A percentile compares a stretch with the other conserved stretches of the same genome.
Evolutionary conservation across 2,888 invertebrate genomes (phyloP).

Genomic region (Laspeyria flexula): DNA sequence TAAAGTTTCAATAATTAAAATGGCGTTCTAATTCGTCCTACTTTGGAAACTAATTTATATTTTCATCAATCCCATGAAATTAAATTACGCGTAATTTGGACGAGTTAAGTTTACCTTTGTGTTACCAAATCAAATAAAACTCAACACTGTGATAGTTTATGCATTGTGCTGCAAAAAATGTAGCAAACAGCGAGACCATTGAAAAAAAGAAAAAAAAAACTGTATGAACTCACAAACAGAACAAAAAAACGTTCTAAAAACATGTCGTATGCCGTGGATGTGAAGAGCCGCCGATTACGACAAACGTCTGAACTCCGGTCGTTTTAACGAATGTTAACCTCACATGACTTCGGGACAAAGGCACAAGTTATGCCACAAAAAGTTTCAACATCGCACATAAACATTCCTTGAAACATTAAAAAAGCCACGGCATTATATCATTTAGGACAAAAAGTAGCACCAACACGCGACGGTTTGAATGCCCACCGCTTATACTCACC

Average conservation of each 20-base stretch:
- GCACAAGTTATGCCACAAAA: constrained; percentile 40
- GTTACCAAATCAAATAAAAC: background rate
- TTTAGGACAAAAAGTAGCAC: constrained; percentile 33
- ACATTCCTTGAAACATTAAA: constrained; percentile 36
- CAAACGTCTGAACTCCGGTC: constrained; percentile 29
- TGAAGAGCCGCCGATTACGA: constrained; percentile 30
- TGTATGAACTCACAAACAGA: background rate
- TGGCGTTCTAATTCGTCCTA: background rate
- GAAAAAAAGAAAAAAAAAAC: background rate
- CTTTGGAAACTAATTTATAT: background rate
- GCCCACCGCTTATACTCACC: constrained; percentile 28
- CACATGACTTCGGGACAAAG: constrained; percentile 42
- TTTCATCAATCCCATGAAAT: constrained; percentile 1
- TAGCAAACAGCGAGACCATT: background rate
- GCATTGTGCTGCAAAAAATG: background rate
- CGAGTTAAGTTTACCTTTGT: background rate
- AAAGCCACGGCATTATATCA: constrained; percentile 37
- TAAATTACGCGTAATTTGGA: constrained; percentile 1
- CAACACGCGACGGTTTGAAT: constrained; percentile 36
- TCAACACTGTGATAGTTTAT: background rate
- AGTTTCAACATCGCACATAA: constrained; percentile 34
- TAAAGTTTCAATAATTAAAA: constrained; percentile 1
- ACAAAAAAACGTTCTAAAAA: constrained; percentile 17
- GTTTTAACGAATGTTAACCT: constrained; percentile 46
- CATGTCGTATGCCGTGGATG: constrained; percentile 14